These are phyloP conservation scores for Nasonia vitripennis DNA, from an alignment of 1,140 invertebrate species.

Conservation along the genomic window DNA sequence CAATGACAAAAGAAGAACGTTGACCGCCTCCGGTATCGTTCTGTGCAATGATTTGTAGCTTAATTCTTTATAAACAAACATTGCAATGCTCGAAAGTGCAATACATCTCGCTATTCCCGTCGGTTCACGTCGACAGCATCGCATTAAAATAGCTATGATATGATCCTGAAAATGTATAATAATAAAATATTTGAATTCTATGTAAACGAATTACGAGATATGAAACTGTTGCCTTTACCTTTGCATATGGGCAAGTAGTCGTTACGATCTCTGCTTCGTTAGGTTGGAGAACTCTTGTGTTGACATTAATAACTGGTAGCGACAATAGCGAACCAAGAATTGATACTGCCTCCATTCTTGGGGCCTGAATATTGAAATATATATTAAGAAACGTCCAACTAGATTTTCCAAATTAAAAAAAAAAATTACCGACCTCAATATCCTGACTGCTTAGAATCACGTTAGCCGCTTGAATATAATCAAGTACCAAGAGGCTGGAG, in stretches of 20 bases:
- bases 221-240: constrained; percentile 74
- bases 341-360: constrained; percentile 93
- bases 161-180: constrained; percentile 82
- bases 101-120: constrained; percentile 92
- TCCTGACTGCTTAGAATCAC: constrained; percentile 89
- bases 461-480: constrained; percentile 93
- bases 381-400: constrained; percentile 12
- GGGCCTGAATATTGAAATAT: constrained; percentile 77
- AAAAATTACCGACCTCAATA: constrained; percentile 76
- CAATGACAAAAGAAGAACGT: constrained; percentile 90
- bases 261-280: constrained; percentile 81
- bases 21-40: constrained; percentile 88
- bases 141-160: constrained; percentile 89
- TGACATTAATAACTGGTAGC: constrained; percentile 84
- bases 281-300: constrained; percentile 89
- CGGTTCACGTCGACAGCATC: constrained; percentile 91
- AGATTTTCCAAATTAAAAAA: constrained; percentile 19
- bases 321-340: constrained; percentile 91
- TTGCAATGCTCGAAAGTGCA: constrained; percentile 90
- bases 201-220: not conserved
- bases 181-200: constrained; percentile 41
- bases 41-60: constrained; percentile 80
- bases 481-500: constrained; percentile 89
- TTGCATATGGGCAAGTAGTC: constrained; percentile 86
- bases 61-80: constrained; percentile 88